Base-by-base conservation (phyloP, 2,888 invertebrate genomes). In the Pseudanteris insignis region DNA sequence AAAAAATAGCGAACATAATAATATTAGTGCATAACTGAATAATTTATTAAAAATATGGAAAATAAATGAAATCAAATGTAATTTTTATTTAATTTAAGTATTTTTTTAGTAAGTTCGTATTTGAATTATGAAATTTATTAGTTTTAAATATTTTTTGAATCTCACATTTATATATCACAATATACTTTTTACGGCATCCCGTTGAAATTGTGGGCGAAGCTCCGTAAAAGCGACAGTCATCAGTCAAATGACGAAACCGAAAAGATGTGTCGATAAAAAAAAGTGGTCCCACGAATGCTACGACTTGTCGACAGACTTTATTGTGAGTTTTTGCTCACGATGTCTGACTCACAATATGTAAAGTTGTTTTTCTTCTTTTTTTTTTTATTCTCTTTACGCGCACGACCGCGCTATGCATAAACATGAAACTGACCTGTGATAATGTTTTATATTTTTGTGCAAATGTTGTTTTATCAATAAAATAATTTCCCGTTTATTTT, bases 241-340 rank as follows among this genome's bases (percentile, higher is more conserved):
- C 55, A 57, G 47, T 57, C 30, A 50, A 48, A 43, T 48, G 37
- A 57, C 13, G 14, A 48, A 36, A 33, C 33, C 36, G 34, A 47
- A 47, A 38, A 28, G 13, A 41, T 24, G 28, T 25, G 12, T 25
- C 21, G 9, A 26, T 2, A n/a, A 50, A 58, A n/a, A 58, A 58
- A 58, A 58, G 58, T 29, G 38, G 50, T 58, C 33, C 46, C 30
- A 50, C 34, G 33, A 50, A 40, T 40, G 21, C 28, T 50, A 34
- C 44, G 21, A 51, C 50, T 58, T 51, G 50, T 51, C 46, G 38
- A 50, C 57, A 57, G 48, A 41, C 30, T 44, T 50, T 50, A 58
- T 50, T 32, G 21, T 34, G 30, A 41, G 13, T 48, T 57, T 57
- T 57, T 57, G 36, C 10, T 14, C 4, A 3, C 33, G 18, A 6